These are phyloP conservation scores for Theropithecus gelada DNA, from an alignment of 2,113 vertebrate species.

Conservation along the genomic window DNA sequence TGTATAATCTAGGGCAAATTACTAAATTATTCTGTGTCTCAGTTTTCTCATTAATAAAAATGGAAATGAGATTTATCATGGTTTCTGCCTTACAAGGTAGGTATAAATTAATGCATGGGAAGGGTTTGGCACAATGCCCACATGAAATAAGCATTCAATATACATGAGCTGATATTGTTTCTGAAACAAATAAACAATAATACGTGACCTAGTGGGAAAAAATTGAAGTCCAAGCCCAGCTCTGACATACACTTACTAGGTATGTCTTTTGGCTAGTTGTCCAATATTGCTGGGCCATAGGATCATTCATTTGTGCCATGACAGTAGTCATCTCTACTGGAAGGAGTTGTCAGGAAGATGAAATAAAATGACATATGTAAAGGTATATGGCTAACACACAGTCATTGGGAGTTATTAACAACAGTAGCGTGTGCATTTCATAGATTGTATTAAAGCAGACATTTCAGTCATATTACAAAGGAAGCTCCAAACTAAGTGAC, in stretches of 20 bases:
- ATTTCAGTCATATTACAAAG: not conserved
- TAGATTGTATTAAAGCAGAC: not conserved
- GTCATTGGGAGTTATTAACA: too few relatives aligned
- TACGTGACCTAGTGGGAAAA: not conserved
- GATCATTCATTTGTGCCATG: not conserved
- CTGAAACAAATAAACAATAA: not conserved
- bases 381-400: not conserved
- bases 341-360: not conserved
- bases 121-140: not conserved
- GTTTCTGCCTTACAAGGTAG: not conserved
- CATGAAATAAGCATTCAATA: accelerated
- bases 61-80: not conserved
- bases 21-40: not conserved
- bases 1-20: not conserved
- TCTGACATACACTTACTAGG: not conserved
- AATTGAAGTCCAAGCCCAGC: not conserved
- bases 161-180: not conserved
- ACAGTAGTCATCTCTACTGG: not conserved
- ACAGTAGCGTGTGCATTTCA: too few relatives aligned
- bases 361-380: not conserved
- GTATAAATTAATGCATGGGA: not conserved
- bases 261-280: not conserved
- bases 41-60: not conserved
- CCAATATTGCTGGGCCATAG: not conserved
- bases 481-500: not conserved